Evolutionary conservation across 2,888 invertebrate species (phyloP).

Genomic region (Caenorhabditis uteleia): DNA sequence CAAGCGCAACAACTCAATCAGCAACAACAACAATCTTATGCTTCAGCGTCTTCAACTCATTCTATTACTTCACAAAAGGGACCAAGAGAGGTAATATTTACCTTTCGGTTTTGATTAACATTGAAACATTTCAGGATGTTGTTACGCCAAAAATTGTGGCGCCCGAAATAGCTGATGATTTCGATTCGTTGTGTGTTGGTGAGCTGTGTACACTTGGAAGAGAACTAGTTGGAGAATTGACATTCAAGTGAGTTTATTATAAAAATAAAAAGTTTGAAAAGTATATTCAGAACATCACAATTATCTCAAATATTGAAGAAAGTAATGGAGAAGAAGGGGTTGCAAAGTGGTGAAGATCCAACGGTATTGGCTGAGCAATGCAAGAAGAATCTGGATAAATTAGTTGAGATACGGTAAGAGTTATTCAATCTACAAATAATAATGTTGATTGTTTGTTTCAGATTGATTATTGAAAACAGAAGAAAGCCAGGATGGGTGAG

Average conservation of each 20-base stretch:
- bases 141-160: background rate
- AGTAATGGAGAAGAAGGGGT: constrained; percentile 33
- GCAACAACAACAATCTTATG: background rate
- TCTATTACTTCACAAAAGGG: no score
- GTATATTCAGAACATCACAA: constrained; percentile 29
- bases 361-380: constrained; percentile 34
- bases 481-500: constrained; percentile 18
- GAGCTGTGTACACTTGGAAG: constrained; percentile 40
- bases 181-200: constrained; percentile 29
- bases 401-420: constrained; percentile 44
- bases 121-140: background rate
- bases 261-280: background rate
- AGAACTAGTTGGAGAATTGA: constrained; percentile 45
- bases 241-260: background rate
- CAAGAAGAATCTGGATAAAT: constrained; percentile 28
- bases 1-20: background rate
- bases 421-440: background rate
- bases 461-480: constrained; percentile 28
- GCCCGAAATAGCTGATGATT: constrained; percentile 27
- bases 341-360: constrained; percentile 25
- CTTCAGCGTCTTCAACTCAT: constrained; percentile 5
- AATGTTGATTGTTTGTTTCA: constrained; percentile 2
- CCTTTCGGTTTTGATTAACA: no score
- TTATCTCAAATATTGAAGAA: constrained; percentile 35
- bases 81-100: no score